Conservation (phyloP, 1,140 invertebrate species). For the Macrotrachela quadricornifera region DNA sequence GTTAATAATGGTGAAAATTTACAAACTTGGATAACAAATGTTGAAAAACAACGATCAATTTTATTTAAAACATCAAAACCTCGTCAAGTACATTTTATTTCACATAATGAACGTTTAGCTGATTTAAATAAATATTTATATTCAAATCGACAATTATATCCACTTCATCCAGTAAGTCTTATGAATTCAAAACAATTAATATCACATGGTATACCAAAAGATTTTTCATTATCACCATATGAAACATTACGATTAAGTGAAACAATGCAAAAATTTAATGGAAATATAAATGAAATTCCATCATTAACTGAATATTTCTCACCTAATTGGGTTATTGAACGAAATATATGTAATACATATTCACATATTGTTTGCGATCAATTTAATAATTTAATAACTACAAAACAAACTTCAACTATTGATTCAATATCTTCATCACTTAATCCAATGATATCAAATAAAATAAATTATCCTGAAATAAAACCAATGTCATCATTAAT, state of each 20-base stretch:
- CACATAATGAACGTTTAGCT: background rate
- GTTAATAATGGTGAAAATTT: background rate
- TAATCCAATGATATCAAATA: too few species aligned
- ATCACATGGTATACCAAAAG: background rate
- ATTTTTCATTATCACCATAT: background rate
- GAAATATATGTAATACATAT: too few species aligned
- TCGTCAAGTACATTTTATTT: background rate
- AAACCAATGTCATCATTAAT: background rate
- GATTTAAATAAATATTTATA: background rate
- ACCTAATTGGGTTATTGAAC: too few species aligned
- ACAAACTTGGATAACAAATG: background rate
- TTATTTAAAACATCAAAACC: background rate
- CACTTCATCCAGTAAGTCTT: background rate
- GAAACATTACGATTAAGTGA: background rate
- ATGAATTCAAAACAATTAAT: background rate
- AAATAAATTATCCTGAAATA: too few species aligned
- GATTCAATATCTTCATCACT: too few species aligned
- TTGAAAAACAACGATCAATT: background rate
- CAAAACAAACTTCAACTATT: too few species aligned
- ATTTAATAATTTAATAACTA: too few species aligned
- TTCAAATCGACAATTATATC: background rate
- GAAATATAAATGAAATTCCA: too few species aligned
- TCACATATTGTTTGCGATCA: too few species aligned
- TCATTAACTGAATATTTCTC: too few species aligned
- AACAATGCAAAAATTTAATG: background rate